Base-by-base conservation (phyloP, 2,888 invertebrate genomes). In the Spilarctia lutea region DNA sequence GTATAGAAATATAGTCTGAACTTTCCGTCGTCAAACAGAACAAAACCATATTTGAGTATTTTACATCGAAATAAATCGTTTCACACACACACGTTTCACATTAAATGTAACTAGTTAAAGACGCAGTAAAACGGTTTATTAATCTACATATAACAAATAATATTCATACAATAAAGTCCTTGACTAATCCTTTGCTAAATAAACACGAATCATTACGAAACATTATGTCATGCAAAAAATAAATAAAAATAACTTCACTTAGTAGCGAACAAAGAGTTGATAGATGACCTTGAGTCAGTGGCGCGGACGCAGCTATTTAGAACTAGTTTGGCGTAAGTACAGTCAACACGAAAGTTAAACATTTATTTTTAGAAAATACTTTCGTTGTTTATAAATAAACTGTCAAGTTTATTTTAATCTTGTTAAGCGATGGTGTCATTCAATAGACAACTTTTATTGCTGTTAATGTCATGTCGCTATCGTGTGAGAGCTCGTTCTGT, bases 241-340 rank as follows among this genome's bases (percentile, higher is more conserved):
- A 74, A 63, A 71, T 76, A 85, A 78, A 81, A 75, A 81, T 81
- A 78, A 75, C 71, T 71, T 63, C 18, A 76, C 33, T 56, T 65
- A 56, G 24, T 39, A 73, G 66, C 69, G 30, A 69, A 68, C 80
- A 84, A 85, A 84, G 86, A 80, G 52, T 73, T 75, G 60, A 65
- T 60, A 65, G 56, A 76, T 60, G 84, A 72, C 84, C 84, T 85
- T 85, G 84, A 72, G 45, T 68, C 76, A 75, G 76, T 77, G 71
- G 81, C 77, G 78, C 76, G 48, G 60, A 81, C 84, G 82, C 81
- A 79, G 42, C 60, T 30, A 77, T 80, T 80, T 78, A 66, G 35
- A 79, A 76, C 77, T 79, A 71, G 71, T 73, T 79, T 70, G 3
- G 78, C 48, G 20, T 63, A 71, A 72, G 78, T 79, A 83, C 66